Conservation (phyloP, 2,797 vertebrate species). For the Pogoniulus pusillus region DNA sequence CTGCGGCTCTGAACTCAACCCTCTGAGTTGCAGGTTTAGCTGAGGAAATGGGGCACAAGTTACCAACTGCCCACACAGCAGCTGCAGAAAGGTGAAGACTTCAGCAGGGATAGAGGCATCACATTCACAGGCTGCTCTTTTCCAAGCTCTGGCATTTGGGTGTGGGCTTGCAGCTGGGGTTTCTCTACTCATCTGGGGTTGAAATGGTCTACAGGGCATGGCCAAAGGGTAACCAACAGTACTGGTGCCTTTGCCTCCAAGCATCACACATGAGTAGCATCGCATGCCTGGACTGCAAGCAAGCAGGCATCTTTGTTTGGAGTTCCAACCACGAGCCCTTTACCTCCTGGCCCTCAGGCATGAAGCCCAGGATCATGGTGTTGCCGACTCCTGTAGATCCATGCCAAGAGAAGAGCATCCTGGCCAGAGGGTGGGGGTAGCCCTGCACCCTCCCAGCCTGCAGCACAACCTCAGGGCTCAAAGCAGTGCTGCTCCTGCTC, state of each 20-base stretch:
- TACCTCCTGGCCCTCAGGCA: not conserved
- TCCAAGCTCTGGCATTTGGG: not conserved
- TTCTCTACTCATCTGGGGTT: not conserved
- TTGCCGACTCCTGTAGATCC: not conserved
- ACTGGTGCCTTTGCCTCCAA: rapidly evolving
- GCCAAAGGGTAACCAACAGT: not conserved
- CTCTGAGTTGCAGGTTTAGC: slow-evolving; percentile 81
- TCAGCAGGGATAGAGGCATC: not conserved
- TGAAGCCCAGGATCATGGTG: not conserved
- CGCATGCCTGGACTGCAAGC: rapidly evolving
- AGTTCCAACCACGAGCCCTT: not conserved
- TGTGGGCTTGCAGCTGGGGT: not conserved
- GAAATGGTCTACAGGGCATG: rapidly evolving
- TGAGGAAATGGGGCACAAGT: slow-evolving; percentile 75
- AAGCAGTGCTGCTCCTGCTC: not conserved
- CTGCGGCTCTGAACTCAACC: slow-evolving; percentile 71
- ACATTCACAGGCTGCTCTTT: not conserved
- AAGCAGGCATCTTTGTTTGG: not conserved
- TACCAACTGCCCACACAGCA: slow-evolving; percentile 19
- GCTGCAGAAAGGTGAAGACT: not conserved
- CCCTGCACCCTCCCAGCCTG: not conserved
- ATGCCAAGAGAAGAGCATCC: not conserved
- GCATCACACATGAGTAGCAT: rapidly evolving
- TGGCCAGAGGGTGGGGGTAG: not conserved
- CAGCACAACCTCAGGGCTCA: not conserved